These are phyloP conservation scores for Malurus melanocephalus DNA, from an alignment of 2,113 vertebrate species.

Conservation along the genomic window DNA sequence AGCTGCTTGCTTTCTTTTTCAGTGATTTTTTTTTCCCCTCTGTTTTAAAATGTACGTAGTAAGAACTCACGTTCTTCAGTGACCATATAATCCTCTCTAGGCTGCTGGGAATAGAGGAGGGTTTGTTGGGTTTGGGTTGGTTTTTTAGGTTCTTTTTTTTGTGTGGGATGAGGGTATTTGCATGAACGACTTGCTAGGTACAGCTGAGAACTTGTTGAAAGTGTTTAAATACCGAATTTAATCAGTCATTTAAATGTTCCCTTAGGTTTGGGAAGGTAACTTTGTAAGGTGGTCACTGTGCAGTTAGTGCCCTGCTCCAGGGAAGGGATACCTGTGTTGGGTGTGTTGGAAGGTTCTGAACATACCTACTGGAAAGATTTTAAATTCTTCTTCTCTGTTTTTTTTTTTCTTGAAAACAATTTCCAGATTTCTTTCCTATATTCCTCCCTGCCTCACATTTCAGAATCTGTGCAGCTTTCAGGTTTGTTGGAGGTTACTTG, in stretches of 20 bases:
- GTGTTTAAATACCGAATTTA: background rate
- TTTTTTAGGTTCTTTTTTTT: background rate
- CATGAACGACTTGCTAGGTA: background rate
- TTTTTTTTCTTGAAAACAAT: background rate
- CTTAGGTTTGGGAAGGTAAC: background rate
- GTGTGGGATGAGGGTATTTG: background rate
- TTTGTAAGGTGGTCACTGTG: background rate
- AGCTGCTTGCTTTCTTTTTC: conserved; percentile 25
- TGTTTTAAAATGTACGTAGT: background rate
- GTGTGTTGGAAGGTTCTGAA: background rate
- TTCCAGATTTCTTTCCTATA: background rate
- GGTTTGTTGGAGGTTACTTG: background rate
- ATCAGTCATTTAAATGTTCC: background rate
- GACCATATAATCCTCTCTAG: background rate
- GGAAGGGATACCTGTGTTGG: background rate
- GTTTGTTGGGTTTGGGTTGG: background rate
- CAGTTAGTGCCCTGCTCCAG: background rate
- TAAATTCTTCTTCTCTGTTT: background rate
- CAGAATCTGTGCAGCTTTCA: background rate
- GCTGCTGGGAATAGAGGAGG: background rate
- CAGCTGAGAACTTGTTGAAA: background rate
- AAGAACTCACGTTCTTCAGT: background rate
- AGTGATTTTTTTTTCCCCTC: accelerated
- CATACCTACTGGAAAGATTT: background rate
- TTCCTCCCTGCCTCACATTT: background rate